Conservation (phyloP, 2,797 vertebrate species). For the Typhlichthys eigenmanni region DNA sequence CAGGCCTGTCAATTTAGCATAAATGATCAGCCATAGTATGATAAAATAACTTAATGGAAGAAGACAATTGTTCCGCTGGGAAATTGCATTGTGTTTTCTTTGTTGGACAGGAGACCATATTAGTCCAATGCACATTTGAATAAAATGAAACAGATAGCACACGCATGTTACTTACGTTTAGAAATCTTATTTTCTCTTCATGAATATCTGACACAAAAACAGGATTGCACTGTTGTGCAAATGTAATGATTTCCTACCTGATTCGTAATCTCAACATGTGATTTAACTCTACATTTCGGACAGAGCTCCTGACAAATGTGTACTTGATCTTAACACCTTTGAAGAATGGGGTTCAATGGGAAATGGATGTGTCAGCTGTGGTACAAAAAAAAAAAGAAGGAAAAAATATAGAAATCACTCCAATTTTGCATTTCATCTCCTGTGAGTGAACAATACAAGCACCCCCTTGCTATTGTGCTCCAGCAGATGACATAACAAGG, state of each 20-base stretch:
- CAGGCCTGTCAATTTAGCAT: slow-evolving; percentile 80
- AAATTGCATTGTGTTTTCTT: slow-evolving; percentile 72
- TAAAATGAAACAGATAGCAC: slow-evolving; percentile 41
- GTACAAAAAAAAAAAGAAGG: neutral
- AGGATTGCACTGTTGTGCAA: slow-evolving; percentile 19
- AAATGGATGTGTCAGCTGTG: slow-evolving; percentile 20
- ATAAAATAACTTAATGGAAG: slow-evolving; percentile 82
- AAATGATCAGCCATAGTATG: slow-evolving; percentile 81
- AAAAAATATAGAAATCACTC: neutral
- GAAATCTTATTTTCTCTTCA: slow-evolving; percentile 21
- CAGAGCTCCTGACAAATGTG: slow-evolving; percentile 22
- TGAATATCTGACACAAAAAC: slow-evolving; percentile 18
- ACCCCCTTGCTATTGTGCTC: slow-evolving; percentile 62
- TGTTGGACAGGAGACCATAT: slow-evolving; percentile 39
- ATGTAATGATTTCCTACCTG: slow-evolving; percentile 42
- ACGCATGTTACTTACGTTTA: slow-evolving; percentile 12
- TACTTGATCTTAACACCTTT: neutral
- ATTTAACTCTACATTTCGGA: slow-evolving; percentile 31
- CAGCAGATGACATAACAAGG: slow-evolving; percentile 72
- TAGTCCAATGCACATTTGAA: slow-evolving; percentile 46
- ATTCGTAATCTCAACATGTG: slow-evolving; percentile 30
- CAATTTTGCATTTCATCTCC: slow-evolving; percentile 16
- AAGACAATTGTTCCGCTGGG: slow-evolving; percentile 76
- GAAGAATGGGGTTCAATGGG: too few relatives aligned
- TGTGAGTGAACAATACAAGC: slow-evolving; percentile 51